Evolutionary conservation across 2,113 vertebrate genomes (phyloP), one percentile per base, ranked within the genome.

Genomic region (Eudyptes chrysolophus): DNA sequence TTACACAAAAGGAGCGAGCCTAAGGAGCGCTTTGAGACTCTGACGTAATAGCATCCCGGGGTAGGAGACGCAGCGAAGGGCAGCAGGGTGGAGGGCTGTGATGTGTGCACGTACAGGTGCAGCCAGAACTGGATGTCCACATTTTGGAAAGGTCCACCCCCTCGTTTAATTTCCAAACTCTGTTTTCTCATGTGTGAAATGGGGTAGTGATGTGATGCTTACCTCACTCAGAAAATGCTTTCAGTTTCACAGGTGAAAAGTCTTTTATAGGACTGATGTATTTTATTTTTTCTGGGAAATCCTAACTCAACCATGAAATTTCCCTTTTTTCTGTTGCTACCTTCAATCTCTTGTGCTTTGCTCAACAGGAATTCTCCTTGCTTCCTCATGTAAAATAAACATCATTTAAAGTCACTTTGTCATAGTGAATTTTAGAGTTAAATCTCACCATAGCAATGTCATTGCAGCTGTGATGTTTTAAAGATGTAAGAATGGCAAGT

Each of bases 31-130:
- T 20, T 26, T 10, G 65, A 34, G 61, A 8, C 38, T 25, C 34
- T 8, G 19, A 10, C 11, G 51, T 8, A 9, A 0, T 2, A 13
- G 26, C 40, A 44, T 14, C 38, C 2, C 0, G 0, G 55, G 20
- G 11, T 11, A 7, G 44, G 40, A 55, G 21, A 17, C 7, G 34
- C 65, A 58, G 60, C 40, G 27, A 12, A 29, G 64, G 49, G 16
- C 52, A 29, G 32, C 11, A 10, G 55, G 7, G 13, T 15, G 38
- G 8, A 24, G 40, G 27, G 49, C 32, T 32, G 34, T 9, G 34
- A 1, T 13, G 10, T 20, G 32, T 34, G 19, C 8, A 2, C 0
- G 0, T 27, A 36, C 25, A 22, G 40, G 26, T 48, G 25, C 42
- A 40, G 49, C 29, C 18, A 25, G 20, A 42, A 38, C 62, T 6